phyloP scores from a whole-genome alignment of 2,113 vertebrate genomes.

The Sebastes fasciatus region DNA sequence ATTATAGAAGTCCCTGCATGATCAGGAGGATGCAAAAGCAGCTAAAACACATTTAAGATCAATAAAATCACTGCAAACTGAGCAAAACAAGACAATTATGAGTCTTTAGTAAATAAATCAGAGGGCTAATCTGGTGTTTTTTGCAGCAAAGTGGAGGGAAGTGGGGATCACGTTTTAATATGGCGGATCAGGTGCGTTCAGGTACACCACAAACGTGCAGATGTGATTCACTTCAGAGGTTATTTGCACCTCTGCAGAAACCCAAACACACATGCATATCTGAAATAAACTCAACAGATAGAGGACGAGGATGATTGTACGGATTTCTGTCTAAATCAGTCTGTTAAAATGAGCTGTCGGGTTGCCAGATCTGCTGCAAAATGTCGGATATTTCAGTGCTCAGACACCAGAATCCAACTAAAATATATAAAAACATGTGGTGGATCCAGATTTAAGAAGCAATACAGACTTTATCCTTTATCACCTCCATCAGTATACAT shows the following conservation, averaged over 20 bases:
- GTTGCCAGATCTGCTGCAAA: conserved; percentile 37
- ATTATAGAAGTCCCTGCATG: not conserved
- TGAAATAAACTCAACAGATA: not conserved
- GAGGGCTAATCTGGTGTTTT: no score
- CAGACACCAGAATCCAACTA: not conserved
- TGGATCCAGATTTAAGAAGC: not conserved
- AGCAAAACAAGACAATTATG: not conserved
- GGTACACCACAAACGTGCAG: conserved; percentile 6
- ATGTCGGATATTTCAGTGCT: conserved; percentile 11
- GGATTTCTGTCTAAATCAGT: not conserved
- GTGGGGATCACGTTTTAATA: conserved; percentile 50
- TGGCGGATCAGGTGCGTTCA: conserved; percentile 75
- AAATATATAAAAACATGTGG: not conserved
- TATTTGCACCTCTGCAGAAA: not conserved
- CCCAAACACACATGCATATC: no score
- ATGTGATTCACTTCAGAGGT: not conserved
- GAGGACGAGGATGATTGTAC: not conserved
- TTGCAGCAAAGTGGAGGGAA: not conserved
- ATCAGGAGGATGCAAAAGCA: not conserved
- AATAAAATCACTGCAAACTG: not conserved
- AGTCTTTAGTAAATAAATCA: not conserved
- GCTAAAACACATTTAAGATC: not conserved
- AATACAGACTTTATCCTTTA: not conserved
- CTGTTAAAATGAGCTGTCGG: not conserved
- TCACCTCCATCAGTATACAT: not conserved